Base-by-base conservation (phyloP, 2,888 invertebrate species). In the Drosophila barbarae region DNA sequence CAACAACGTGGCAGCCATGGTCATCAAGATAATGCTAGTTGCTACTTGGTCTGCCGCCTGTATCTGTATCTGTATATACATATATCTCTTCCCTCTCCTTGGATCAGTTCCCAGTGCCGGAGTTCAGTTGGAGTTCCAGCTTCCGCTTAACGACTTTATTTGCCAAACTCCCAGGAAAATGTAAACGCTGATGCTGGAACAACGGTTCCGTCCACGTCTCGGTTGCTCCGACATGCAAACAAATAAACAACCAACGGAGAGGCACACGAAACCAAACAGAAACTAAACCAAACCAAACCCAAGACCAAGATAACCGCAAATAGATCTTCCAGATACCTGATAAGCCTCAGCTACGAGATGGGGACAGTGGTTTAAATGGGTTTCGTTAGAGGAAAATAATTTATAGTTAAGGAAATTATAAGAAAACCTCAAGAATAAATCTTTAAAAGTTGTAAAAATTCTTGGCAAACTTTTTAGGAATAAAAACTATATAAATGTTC, bases 131-230 rank as follows among this genome's bases (percentile, higher is more conserved):
- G 28, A 69, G 67, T 63, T 54, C 21, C 67, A 55, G 68, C 32
- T 66, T 67, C 49, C 69, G 67, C 80, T 74, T 74, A 83, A 83
- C 81, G 75, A 67, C 77, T 85, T 56, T 79, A 85, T 79, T 79
- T 79, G 84, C 71, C 61, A 69, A 80, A 83, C 71, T 80, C 80
- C 83, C 74, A 74, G 77, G 72, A 83, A 83, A 79, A 79, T 72
- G 79, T 80, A 77, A 75, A 76, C 67, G 72, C 54, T 46, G 39
- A 39, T 21, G 61, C 58, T 13, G 41, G 46, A 61, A 30, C 63
- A 41, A 41, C 41, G 41, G 23, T 35, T 38, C 36, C 52, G 63
- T 39, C 49, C 15, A 15, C 55, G 55, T 47, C 50, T 50, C 64
- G 39, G 64, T 26, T 35, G 50, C 64, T 30, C 49, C 34, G 30